Conservation (phyloP, 2,113 vertebrate genomes). For the Megaceryle maxima region DNA sequence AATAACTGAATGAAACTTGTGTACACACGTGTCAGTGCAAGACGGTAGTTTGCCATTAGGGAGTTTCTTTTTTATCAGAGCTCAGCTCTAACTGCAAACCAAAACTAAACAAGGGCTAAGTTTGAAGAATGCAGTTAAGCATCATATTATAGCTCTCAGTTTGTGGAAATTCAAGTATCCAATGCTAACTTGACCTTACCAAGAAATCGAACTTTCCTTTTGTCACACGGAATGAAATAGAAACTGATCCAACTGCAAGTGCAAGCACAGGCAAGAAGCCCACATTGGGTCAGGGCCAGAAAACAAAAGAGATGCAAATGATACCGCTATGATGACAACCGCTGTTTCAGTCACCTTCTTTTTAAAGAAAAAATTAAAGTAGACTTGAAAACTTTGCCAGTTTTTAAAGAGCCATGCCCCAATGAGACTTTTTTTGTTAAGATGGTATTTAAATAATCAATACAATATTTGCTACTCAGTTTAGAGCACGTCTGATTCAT, state of each 20-base stretch:
- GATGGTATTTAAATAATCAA: not conserved
- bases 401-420: not conserved
- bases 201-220: not conserved
- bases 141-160: accelerated
- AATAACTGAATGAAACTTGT: accelerated
- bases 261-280: constrained; percentile 19
- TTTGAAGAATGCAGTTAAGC: not conserved
- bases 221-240: not conserved
- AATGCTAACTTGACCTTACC: not conserved
- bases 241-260: not conserved
- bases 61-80: not conserved
- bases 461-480: not conserved
- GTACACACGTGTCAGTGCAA: not conserved
- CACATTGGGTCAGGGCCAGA: not conserved
- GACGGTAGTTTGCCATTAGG: not conserved
- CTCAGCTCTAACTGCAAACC: not conserved
- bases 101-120: not conserved
- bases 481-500: not conserved
- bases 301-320: not conserved
- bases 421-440: not conserved
- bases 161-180: not conserved
- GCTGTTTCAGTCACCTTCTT: not conserved
- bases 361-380: not conserved
- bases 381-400: not conserved
- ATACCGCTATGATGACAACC: not conserved